Evolutionary conservation across 2,888 invertebrate genomes (phyloP).

Genomic region (Hirtodrosophila duncani): DNA sequence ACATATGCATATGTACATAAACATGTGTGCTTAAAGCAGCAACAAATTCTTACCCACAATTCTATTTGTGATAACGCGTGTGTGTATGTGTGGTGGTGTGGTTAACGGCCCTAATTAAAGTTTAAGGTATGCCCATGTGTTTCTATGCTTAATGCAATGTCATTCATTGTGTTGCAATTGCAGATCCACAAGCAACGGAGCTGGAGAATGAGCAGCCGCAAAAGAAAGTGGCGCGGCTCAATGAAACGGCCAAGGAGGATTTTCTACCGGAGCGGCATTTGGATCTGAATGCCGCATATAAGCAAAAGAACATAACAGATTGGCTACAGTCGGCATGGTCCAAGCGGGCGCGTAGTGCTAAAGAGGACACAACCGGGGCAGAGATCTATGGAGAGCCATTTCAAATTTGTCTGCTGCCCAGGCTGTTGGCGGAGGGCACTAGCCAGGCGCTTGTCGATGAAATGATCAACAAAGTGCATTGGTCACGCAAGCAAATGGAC

Average conservation of each 20-base stretch:
- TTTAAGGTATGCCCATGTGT: slow-evolving; percentile 72
- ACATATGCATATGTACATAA: too few species aligned
- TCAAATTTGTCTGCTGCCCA: slow-evolving; percentile 83
- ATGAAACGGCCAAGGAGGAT: slow-evolving; percentile 5
- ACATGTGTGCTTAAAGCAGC: too few species aligned
- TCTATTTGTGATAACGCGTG: slow-evolving; percentile 27
- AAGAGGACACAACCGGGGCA: slow-evolving; percentile 49
- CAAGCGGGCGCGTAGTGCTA: slow-evolving; percentile 29
- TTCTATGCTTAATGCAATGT: slow-evolving; percentile 64
- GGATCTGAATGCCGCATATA: slow-evolving; percentile 49
- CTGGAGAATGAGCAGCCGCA: slow-evolving; percentile 32
- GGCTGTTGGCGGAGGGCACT: slow-evolving; percentile 81
- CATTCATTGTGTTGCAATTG: slow-evolving; percentile 69
- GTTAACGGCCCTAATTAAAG: slow-evolving; percentile 42
- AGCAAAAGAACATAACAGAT: slow-evolving; percentile 44
- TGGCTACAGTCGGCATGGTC: slow-evolving; percentile 54
- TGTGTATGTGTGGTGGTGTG: slow-evolving; percentile 35
- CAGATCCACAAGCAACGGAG: slow-evolving; percentile 35
- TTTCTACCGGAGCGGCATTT: slow-evolving; percentile 34
- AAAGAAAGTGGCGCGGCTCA: slow-evolving; percentile 48
- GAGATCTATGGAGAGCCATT: slow-evolving; percentile 83
- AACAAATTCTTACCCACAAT: too few species aligned
- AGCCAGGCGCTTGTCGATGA: slow-evolving; percentile 83
- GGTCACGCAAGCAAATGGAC: slow-evolving; percentile 89
- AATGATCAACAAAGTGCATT: slow-evolving; percentile 84